These are phyloP conservation scores for Hippopotamus amphibius DNA, from an alignment of 2,113 vertebrate species.

Conservation along the genomic window DNA sequence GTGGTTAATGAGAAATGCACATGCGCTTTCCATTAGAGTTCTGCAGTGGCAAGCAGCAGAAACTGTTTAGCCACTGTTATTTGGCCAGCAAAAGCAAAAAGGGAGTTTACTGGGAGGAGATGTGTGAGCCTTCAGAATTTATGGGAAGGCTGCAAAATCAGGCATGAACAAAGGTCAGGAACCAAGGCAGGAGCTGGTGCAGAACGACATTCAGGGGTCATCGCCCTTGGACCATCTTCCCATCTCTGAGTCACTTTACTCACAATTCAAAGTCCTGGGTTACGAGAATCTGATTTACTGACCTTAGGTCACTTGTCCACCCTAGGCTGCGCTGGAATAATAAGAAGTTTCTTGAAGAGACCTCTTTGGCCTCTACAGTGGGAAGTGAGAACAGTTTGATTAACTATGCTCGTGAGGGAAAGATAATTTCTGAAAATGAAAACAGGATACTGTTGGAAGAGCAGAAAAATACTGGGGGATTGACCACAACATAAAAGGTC, in stretches of 20 bases:
- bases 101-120: not conserved
- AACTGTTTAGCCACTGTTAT: not conserved
- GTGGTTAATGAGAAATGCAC: accelerated
- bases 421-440: not conserved
- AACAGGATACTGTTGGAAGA: not conserved
- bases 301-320: not conserved
- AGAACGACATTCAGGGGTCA: accelerated
- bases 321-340: not conserved
- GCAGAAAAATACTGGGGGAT: not conserved
- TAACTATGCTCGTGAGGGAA: not conserved
- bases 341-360: not conserved
- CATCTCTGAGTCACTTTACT: not conserved
- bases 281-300: not conserved
- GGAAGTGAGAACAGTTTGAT: not conserved
- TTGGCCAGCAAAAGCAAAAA: not conserved
- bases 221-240: not conserved
- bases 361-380: not conserved
- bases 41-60: not conserved
- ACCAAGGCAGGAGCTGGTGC: not conserved
- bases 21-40: accelerated
- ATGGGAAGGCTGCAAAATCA: not conserved
- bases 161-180: not conserved
- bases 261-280: not conserved
- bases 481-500: not conserved
- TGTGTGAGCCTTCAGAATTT: not conserved